Percentiles rank a stretch among this genome's conserved stretches.
phyloP scores from a whole-genome alignment of 2,888 invertebrate species.

The Folsomia manolachei region DNA sequence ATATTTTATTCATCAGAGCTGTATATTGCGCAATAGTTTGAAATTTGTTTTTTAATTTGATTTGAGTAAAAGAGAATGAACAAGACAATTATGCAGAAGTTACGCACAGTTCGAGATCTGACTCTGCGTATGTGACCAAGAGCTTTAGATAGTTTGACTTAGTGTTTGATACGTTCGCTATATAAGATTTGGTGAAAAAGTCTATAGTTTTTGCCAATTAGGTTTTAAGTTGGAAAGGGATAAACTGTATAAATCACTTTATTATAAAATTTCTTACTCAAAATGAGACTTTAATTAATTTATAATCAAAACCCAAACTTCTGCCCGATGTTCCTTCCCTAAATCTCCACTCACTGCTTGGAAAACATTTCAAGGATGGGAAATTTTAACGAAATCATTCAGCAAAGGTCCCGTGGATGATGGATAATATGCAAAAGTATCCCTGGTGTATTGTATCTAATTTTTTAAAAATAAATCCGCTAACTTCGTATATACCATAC shows the following conservation, averaged over 20 bases:
- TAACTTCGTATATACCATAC: neutral
- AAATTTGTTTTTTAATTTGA: conserved; percentile 2
- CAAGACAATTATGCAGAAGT: neutral
- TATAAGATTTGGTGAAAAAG: no score
- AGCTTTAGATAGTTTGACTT: conserved; percentile 9
- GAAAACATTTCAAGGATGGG: neutral
- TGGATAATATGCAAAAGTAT: neutral
- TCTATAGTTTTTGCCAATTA: neutral
- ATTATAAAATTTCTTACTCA: no score
- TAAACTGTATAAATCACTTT: no score
- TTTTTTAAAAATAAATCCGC: neutral
- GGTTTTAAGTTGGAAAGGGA: neutral
- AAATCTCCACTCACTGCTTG: no score
- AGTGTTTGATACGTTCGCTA: conserved; percentile 9
- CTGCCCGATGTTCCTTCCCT: no score
- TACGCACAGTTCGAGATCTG: neutral
- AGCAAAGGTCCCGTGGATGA: no score
- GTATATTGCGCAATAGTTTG: conserved; percentile 14
- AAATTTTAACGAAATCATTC: neutral
- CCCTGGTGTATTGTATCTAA: neutral
- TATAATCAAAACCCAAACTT: no score
- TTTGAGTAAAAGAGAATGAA: neutral
- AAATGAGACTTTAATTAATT: no score
- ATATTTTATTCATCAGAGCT: conserved; percentile 8
- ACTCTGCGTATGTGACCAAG: conserved; percentile 5